Evolutionary conservation across 2,797 vertebrate species (phyloP).

Genomic region (Allobates femoralis): DNA sequence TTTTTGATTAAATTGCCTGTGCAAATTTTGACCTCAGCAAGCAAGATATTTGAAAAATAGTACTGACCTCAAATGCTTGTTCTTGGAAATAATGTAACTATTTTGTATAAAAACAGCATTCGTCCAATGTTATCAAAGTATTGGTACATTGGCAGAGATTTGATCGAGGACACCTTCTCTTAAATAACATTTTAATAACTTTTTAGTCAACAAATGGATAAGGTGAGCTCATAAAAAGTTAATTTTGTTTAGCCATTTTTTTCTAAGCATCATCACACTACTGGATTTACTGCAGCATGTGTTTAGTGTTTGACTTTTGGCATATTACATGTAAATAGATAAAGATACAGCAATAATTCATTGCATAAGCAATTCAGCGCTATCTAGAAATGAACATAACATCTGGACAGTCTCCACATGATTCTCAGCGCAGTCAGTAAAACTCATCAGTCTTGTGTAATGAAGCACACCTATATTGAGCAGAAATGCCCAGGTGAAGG

Average conservation of each 20-base stretch:
- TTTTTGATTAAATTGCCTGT: no score
- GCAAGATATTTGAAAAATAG: no score
- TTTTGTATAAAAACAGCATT: no score
- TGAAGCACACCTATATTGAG: slow-evolving; percentile 54
- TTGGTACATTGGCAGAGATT: no score
- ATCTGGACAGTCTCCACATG: slow-evolving; percentile 57
- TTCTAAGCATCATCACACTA: background rate
- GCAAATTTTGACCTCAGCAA: no score
- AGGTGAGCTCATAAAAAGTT: background rate
- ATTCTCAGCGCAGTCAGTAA: slow-evolving; percentile 30
- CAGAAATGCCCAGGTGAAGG: slow-evolving; percentile 46
- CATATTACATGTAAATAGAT: slow-evolving; percentile 23
- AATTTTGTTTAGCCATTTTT: background rate
- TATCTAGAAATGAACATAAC: slow-evolving; percentile 30
- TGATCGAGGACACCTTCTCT: no score
- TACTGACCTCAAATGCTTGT: no score
- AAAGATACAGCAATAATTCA: slow-evolving; percentile 3
- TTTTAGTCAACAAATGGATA: no score
- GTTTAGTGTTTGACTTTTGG: slow-evolving; percentile 23
- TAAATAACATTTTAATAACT: no score
- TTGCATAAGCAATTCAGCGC: slow-evolving; percentile 8
- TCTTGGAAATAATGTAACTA: no score
- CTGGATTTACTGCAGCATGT: slow-evolving; percentile 9
- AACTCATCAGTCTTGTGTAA: slow-evolving; percentile 59
- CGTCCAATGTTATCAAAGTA: no score